These are phyloP conservation scores for Litoditis marina DNA, from an alignment of 2,888 invertebrate genomes.

Conservation along the genomic window DNA sequence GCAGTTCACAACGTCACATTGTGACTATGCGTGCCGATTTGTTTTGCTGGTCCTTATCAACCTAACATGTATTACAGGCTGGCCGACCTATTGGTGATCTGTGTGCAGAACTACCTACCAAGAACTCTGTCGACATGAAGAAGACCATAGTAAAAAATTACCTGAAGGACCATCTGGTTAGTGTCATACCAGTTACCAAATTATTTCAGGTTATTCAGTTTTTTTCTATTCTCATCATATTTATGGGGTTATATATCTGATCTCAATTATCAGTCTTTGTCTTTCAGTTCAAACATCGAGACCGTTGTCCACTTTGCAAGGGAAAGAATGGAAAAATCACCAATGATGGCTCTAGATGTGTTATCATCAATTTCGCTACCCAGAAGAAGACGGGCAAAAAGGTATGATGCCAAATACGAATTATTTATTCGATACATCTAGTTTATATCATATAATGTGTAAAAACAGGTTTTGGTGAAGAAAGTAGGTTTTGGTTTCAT, in stretches of 20 bases:
- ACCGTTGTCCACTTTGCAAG: slow-evolving; percentile 56
- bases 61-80: too few relatives aligned
- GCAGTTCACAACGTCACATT: too few relatives aligned
- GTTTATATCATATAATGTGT: not conserved
- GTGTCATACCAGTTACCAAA: not conserved
- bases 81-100: slow-evolving; percentile 20
- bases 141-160: slow-evolving; percentile 37
- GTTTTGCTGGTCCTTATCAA: too few relatives aligned
- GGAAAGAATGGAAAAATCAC: slow-evolving; percentile 49
- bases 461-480: not conserved
- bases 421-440: not conserved
- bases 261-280: not conserved
- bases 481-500: not conserved
- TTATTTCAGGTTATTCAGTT: too few relatives aligned
- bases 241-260: not conserved
- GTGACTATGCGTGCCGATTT: too few relatives aligned
- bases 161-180: slow-evolving; percentile 38
- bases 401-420: not conserved
- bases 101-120: slow-evolving; percentile 26
- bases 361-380: slow-evolving; percentile 52
- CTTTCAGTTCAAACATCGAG: slow-evolving; percentile 48
- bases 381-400: slow-evolving; percentile 3
- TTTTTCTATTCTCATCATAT: not conserved
- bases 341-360: slow-evolving; percentile 49
- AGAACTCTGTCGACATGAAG: slow-evolving; percentile 47